Base-by-base conservation (phyloP, 2,888 invertebrate species). In the Ectropis crepuscularia region DNA sequence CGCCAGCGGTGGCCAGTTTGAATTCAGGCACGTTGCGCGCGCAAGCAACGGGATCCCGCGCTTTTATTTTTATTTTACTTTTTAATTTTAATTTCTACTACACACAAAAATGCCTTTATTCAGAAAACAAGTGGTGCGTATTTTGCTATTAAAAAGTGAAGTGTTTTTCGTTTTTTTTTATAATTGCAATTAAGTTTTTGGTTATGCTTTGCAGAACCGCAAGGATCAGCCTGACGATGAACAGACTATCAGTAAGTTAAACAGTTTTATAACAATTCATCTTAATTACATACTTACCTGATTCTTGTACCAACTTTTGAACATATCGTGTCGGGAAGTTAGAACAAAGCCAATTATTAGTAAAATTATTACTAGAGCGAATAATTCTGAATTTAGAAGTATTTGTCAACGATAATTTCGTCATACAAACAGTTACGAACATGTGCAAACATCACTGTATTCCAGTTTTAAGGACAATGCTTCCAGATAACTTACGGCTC, bases 181-280 rank as follows among this genome's bases (percentile, higher is more conserved):
- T n/a, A 6, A 12, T 45, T 36, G 28, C 0, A 8, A 12, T 12
- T 1, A 39, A 38, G 49, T 53, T 37, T 49, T 49, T 55, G 67
- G 62, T 62, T 59, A 59, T 65, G 53, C 12, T 63, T 85, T 87
- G 63, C 88, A 90, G 86, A 85, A 80, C 48, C 75, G 80, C 67
- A 74, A 73, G 55, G 86, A 77, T 60, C 88, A 88, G 77, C 81
- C 89, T 50, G 93, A 93, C 69, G 92, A 93, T 67, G 93, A 93
- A 74, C 93, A 93, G 77, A 89, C 93, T 53, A 85, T 90, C 62
- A 93, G 93, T 93, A 74, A 92, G 92, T 91, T 28, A 28, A 1
- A 28, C 16, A 28, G 16, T 28, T 28, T 28, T 28, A 28, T 28
- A 28, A 28, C 1, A 28, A 28, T n/a, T n/a, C n/a, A n/a, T n/a